Evolutionary conservation across 2,113 vertebrate genomes (phyloP).

Genomic region (Pituophis catenifer): DNA sequence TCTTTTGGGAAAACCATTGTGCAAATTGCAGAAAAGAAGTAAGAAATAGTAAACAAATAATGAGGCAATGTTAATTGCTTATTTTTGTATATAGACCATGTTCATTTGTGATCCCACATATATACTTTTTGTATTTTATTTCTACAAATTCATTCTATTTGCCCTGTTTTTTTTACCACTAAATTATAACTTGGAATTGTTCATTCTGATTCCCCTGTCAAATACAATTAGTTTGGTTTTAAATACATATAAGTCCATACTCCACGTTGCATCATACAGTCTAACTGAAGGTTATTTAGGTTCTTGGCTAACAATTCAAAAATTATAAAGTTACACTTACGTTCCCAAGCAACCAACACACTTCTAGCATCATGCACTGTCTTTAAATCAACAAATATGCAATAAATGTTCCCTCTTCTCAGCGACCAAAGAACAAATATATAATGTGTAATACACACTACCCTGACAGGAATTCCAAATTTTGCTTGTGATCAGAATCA

Average conservation of each 20-base stretch:
- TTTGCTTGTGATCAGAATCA: not conserved
- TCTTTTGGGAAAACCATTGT: not conserved
- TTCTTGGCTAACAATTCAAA: not conserved
- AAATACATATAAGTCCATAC: not conserved
- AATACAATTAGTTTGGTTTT: not conserved
- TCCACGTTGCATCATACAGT: not conserved
- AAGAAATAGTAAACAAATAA: not conserved
- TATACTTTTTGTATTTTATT: not conserved
- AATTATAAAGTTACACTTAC: not conserved
- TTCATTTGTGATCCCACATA: not conserved
- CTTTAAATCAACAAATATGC: not conserved
- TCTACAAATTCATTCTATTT: not conserved
- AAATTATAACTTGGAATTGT: not conserved
- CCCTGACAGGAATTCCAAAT: not conserved
- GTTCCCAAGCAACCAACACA: not conserved
- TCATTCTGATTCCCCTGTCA: not conserved
- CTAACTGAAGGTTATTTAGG: not conserved
- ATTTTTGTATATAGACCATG: not conserved
- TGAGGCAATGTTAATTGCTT: not conserved
- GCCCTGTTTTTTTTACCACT: not conserved
- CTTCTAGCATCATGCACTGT: not conserved
- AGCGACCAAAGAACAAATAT: not conserved
- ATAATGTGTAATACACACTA: not conserved
- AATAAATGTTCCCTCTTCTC: not conserved
- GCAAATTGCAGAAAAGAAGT: not conserved